Conservation (phyloP, 2,888 invertebrate genomes). For the Metallyticus violacea region DNA sequence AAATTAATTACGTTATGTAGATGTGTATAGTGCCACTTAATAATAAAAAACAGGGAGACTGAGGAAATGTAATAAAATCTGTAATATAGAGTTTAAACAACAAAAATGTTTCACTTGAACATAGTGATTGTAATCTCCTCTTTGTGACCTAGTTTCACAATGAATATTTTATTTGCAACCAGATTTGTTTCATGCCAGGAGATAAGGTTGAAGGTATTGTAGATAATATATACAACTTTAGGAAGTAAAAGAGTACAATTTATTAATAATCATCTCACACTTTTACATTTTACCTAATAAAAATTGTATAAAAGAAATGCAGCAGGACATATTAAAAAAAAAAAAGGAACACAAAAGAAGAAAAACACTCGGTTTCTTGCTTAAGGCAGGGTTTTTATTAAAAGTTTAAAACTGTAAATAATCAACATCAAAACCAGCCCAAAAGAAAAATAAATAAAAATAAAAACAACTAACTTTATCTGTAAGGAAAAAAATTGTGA, state of each 20-base stretch:
- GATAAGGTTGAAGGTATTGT: neutral
- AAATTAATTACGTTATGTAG: no score
- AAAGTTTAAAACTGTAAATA: neutral
- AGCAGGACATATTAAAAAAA: neutral
- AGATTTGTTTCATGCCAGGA: no score
- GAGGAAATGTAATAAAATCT: no score
- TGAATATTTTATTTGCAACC: no score
- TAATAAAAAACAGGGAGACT: no score
- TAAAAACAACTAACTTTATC: neutral
- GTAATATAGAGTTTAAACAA: no score
- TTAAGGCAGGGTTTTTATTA: neutral
- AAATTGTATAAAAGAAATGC: neutral
- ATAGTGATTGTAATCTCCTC: no score
- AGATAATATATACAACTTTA: neutral
- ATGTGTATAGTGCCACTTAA: no score
- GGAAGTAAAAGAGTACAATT: neutral
- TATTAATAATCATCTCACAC: neutral
- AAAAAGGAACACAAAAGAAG: neutral
- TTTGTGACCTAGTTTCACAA: no score
- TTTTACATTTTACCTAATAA: neutral
- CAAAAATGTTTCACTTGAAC: no score
- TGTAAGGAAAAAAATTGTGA: neutral
- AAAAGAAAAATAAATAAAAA: no score
- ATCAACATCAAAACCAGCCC: neutral
- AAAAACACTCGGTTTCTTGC: neutral